Percentiles rank a stretch among this genome's conserved stretches.
phyloP scores from a whole-genome alignment of 1,140 invertebrate species.

The Parapsyche elsis region DNA sequence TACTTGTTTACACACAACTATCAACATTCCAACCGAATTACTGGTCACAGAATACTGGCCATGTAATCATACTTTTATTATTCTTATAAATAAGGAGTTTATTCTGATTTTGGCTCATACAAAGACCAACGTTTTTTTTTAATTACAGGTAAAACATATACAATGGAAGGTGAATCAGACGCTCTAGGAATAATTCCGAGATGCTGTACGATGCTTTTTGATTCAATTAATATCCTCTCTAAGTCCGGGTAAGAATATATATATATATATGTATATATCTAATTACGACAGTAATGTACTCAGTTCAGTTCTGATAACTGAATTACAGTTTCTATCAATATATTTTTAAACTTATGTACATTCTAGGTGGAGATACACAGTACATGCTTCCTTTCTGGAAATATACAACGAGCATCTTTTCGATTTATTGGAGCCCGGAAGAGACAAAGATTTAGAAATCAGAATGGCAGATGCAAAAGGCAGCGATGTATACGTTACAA shows the following conservation, averaged over 20 bases:
- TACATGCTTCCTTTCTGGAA: slow-evolving; percentile 83
- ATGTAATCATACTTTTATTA: too few relatives aligned
- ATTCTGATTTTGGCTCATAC: too few relatives aligned
- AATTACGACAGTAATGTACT: too few relatives aligned
- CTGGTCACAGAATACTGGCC: too few relatives aligned
- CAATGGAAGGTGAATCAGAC: slow-evolving; percentile 66
- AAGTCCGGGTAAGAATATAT: slow-evolving; percentile 49
- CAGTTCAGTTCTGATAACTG: too few relatives aligned
- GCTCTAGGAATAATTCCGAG: slow-evolving; percentile 77
- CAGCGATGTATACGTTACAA: slow-evolving; percentile 75
- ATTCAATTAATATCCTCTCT: slow-evolving; percentile 67
- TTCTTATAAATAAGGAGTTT: too few relatives aligned
- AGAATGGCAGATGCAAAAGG: slow-evolving; percentile 70
- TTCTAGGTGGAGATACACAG: slow-evolving; percentile 76
- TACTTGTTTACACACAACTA: too few relatives aligned
- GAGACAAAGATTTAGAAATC: slow-evolving; percentile 68
- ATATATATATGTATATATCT: background rate
- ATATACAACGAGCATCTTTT: slow-evolving; percentile 85
- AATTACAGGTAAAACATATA: slow-evolving; percentile 73
- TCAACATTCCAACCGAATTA: too few relatives aligned
- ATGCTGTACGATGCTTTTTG: slow-evolving; percentile 77
- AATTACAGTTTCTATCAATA: slow-evolving; percentile 68
- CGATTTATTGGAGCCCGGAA: slow-evolving; percentile 71
- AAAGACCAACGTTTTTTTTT: too few relatives aligned
- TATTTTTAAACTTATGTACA: too few relatives aligned